Evolutionary conservation across 2,113 vertebrate species (phyloP).

Genomic region (Naja naja): DNA sequence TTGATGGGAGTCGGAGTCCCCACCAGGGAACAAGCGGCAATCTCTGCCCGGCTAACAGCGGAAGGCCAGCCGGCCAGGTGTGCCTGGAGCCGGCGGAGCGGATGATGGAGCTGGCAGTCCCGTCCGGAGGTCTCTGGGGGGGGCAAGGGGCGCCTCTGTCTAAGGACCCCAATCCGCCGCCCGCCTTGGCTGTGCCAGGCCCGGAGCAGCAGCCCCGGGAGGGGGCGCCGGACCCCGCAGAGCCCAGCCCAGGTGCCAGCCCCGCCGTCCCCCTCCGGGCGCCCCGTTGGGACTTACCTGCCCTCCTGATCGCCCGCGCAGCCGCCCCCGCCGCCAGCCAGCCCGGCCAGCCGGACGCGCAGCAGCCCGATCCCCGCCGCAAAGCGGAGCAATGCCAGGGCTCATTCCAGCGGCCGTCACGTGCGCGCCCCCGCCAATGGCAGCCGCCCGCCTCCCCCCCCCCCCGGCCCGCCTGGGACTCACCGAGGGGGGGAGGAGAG

Average conservation of each 20-base stretch:
- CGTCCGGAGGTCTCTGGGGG: not conserved
- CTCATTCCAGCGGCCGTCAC: slow-evolving; percentile 57
- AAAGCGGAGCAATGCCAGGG: slow-evolving; percentile 48
- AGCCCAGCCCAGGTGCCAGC: not conserved
- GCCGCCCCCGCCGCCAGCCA: not conserved
- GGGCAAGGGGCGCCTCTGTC: not conserved
- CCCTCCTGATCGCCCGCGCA: not conserved
- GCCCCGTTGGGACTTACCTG: not conserved
- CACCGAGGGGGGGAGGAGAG: not conserved
- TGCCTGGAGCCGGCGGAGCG: not conserved
- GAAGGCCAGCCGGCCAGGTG: not conserved
- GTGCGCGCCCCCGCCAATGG: slow-evolving; percentile 58
- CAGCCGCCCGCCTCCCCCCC: not conserved
- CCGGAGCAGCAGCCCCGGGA: not conserved
- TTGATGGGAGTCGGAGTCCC: not conserved
- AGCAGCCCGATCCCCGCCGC: not conserved
- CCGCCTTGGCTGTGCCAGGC: not conserved
- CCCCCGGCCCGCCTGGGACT: not conserved
- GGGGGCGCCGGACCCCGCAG: not conserved
- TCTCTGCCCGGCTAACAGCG: not conserved
- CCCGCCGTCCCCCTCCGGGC: not conserved
- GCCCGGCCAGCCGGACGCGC: not conserved
- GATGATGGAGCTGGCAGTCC: not conserved
- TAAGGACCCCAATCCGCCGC: not conserved
- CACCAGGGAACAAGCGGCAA: not conserved